Evolutionary conservation across 2,888 invertebrate species (phyloP), one percentile per base, ranked within the genome.

Genomic region (Salticus scenicus): DNA sequence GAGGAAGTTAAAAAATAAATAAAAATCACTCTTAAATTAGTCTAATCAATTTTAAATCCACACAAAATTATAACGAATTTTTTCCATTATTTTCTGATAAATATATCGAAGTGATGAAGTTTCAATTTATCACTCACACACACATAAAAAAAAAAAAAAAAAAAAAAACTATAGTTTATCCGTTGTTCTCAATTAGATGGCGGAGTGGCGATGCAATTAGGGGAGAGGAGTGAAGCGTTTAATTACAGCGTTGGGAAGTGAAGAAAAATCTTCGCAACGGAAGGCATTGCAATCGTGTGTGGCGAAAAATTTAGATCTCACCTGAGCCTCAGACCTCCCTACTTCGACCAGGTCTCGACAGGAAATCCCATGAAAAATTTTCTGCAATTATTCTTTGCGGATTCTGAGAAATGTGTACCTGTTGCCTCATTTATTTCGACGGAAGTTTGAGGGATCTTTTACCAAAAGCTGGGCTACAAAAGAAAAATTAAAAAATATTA

Each of bases 301-400:
- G 80, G 73, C 37, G 51, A n/a, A n/a, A 31, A 27, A 27, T 24
- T 57, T 17, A 7, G 57, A 47, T 72, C 73, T 80, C 80, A 80
- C 80, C 80, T 80, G 80, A 66, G 51, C 64, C 42, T 33, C 51
- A 24, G 64, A 20, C 63, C 67, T 64, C 78, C 75, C 63, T 71
- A 17, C 41, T 17, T n/a, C n/a, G 24, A 37, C 41, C 14, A 24
- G 8, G 31, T n/a, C 20, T 24, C 28, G 42, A 72, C 73, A 80
- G 80, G 80, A 76, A 76, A 76, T 76, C 51, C 69, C 28, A 12
- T 31, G 70, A 33, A 28, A 51, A 31, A 37, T 79, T 72, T 51
- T 42, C 57, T 42, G 27, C 73, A 72, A 73, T 73, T 73, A 73
- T 42, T 20, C 27, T 24, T 76, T 76, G 69, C 69, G 24, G 69